phyloP scores from a whole-genome alignment of 2,797 vertebrate species.

The Dendrocincla tyrannina region DNA sequence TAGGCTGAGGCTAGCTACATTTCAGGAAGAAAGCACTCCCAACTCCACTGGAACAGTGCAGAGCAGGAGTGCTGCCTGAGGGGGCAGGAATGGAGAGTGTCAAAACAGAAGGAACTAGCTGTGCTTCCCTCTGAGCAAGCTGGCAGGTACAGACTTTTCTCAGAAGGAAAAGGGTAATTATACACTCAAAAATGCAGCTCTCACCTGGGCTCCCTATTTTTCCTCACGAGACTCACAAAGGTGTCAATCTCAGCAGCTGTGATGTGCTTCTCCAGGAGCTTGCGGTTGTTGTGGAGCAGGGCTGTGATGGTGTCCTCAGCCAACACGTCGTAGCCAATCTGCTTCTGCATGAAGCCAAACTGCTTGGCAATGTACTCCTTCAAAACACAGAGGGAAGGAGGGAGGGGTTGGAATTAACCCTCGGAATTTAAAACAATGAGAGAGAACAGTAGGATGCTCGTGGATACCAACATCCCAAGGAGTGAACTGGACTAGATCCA shows the following conservation, averaged over 20 bases:
- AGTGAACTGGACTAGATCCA: fast-evolving
- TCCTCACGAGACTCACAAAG: constrained; percentile 95
- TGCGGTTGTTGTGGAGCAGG: constrained; percentile 96
- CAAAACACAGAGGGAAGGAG: not conserved
- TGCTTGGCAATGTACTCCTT: constrained; percentile 99
- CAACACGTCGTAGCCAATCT: constrained; percentile 97
- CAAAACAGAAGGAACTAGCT: not conserved
- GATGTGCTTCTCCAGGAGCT: constrained; percentile 97
- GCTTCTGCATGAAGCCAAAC: constrained; percentile 99
- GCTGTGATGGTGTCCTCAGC: constrained; percentile 98
- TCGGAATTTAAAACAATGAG: not conserved
- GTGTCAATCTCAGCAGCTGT: constrained; percentile 98
- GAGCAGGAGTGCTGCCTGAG: not conserved
- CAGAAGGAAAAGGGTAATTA: not conserved
- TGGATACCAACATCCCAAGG: not conserved
- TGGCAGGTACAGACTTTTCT: not conserved
- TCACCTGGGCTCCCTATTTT: constrained; percentile 96
- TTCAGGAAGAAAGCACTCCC: not conserved
- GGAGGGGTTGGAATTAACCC: not conserved
- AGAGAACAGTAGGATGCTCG: not conserved
- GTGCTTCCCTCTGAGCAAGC: not conserved
- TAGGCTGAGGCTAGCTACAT: not conserved
- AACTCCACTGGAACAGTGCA: not conserved
- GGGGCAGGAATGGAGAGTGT: not conserved
- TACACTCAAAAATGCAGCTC: not conserved